Evolutionary conservation across 2,113 vertebrate genomes (phyloP).

Genomic region (Pterocles orientalis): DNA sequence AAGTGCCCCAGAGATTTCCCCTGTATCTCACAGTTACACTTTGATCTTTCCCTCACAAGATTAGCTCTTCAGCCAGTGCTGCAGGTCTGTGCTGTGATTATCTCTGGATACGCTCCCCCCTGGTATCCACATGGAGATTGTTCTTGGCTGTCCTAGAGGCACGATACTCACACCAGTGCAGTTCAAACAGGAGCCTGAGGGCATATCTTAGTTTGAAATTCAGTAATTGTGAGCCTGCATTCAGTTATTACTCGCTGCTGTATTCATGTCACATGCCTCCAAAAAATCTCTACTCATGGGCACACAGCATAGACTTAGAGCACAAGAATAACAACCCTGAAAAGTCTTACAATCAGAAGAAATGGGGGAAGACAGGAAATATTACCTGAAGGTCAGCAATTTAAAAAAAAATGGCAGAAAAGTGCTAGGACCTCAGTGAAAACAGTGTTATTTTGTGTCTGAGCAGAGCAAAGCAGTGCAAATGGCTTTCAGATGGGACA

Average conservation of each 20-base stretch:
- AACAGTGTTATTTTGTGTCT: neutral
- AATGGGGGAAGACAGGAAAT: neutral
- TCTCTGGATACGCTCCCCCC: neutral
- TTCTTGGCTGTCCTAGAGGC: neutral
- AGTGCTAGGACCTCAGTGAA: neutral
- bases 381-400: neutral
- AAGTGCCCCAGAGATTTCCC: neutral
- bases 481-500: neutral
- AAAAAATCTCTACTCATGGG: neutral
- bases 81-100: neutral
- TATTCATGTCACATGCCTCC: neutral
- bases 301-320: neutral
- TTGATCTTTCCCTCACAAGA: neutral
- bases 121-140: neutral
- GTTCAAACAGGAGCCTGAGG: constrained; percentile 9
- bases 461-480: neutral
- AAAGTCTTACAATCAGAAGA: neutral
- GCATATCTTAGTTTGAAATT: constrained; percentile 11
- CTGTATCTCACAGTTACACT: neutral
- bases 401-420: neutral
- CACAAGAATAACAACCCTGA: neutral
- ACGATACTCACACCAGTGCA: neutral
- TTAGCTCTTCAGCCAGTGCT: neutral
- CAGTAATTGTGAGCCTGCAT: neutral
- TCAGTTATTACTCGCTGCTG: neutral